These are phyloP conservation scores for Samia ricini DNA, from an alignment of 1,140 invertebrate genomes.

Conservation along the genomic window DNA sequence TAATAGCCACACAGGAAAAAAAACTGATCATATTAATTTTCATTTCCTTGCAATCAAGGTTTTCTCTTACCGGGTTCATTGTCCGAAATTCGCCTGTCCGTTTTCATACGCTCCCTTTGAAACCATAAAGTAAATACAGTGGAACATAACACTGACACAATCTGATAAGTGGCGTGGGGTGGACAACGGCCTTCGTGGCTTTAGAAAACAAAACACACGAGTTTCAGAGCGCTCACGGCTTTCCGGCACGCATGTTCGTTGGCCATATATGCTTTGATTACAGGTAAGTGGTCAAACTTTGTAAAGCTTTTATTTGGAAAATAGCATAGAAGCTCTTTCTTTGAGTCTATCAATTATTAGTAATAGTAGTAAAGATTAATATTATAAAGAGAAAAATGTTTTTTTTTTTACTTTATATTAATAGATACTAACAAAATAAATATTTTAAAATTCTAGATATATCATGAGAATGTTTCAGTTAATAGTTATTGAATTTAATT, in stretches of 20 bases:
- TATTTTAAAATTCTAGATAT: too few relatives aligned
- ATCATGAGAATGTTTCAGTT: too few relatives aligned
- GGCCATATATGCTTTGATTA: too few relatives aligned
- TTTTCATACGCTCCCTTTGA: constrained; percentile 14
- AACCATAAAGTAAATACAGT: constrained; percentile 42
- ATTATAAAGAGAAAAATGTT: too few relatives aligned
- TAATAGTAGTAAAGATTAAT: too few relatives aligned
- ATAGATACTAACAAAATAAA: too few relatives aligned
- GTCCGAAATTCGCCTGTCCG: constrained; percentile 9
- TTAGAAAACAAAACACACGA: constrained; percentile 15
- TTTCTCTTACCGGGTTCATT: constrained; percentile 1
- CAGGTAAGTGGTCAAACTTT: too few relatives aligned
- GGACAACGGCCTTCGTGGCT: constrained; percentile 4
- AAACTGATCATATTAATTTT: not conserved
- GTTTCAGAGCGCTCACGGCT: not conserved
- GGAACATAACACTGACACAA: constrained; percentile 42
- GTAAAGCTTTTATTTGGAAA: too few relatives aligned
- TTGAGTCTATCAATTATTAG: too few relatives aligned
- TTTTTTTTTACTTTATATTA: too few relatives aligned
- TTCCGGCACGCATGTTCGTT: not conserved
- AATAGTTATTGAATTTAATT: too few relatives aligned
- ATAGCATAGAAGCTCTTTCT: too few relatives aligned
- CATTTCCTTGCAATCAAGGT: not conserved
- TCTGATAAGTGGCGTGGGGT: constrained; percentile 42
- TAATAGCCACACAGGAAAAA: not conserved